Conservation (phyloP, 2,888 invertebrate genomes). For the Caenorhabditis virilis region DNA sequence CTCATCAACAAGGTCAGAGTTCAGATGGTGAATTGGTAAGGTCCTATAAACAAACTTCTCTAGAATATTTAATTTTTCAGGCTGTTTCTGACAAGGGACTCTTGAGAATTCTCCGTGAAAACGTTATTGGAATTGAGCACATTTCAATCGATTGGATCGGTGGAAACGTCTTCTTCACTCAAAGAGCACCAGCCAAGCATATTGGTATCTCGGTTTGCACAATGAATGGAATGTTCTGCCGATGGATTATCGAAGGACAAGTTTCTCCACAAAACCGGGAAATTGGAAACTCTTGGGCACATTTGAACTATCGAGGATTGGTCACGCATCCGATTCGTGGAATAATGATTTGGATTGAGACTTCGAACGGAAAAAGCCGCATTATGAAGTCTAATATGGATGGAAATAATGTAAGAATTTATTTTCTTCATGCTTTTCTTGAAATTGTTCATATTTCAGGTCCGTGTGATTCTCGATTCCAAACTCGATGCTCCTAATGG, state of each 20-base stretch:
- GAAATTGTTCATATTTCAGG: too few relatives aligned
- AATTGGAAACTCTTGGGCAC: not conserved
- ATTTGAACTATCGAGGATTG: conserved; percentile 24
- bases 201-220: conserved; percentile 44
- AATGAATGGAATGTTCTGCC: conserved; percentile 40
- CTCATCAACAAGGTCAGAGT: not conserved
- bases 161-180: conserved; percentile 43
- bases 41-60: not conserved
- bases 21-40: conserved; percentile 20
- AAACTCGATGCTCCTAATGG: conserved; percentile 47
- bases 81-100: conserved; percentile 15
- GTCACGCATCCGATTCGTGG: conserved; percentile 42
- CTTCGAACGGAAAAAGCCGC: conserved; percentile 76
- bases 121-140: conserved; percentile 31
- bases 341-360: conserved; percentile 44
- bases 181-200: conserved; percentile 27
- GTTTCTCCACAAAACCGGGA: not conserved
- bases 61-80: not conserved
- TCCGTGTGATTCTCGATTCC: conserved; percentile 37
- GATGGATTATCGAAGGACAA: conserved; percentile 26
- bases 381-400: conserved; percentile 95
- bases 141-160: conserved; percentile 49
- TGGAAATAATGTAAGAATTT: conserved; percentile 79
- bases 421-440: too few relatives aligned
- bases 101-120: conserved; percentile 26